Conservation (phyloP, 2,888 invertebrate genomes). For the Drosophila mayaguana region DNA sequence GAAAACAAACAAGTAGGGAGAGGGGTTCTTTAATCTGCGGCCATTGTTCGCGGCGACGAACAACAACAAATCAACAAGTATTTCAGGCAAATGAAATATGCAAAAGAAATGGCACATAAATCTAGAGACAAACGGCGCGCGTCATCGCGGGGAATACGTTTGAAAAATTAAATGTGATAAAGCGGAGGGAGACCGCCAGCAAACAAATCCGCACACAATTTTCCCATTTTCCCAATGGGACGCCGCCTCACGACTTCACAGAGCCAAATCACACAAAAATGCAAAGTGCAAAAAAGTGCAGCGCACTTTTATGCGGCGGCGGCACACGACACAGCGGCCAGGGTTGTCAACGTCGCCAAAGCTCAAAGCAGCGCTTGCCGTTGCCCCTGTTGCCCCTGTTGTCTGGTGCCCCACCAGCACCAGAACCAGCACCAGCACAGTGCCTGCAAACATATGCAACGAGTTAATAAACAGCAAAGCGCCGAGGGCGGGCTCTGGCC, state of each 20-base stretch:
- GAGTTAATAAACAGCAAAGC: conserved; percentile 76
- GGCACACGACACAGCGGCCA: conserved; percentile 27
- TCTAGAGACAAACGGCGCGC: conserved; percentile 61
- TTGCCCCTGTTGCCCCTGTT: conserved; percentile 30
- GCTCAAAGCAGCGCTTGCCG: conserved; percentile 50
- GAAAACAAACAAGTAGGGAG: background rate
- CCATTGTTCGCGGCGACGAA: conserved; percentile 15
- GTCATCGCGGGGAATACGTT: conserved; percentile 52
- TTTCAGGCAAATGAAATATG: conserved; percentile 53
- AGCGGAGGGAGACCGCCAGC: conserved; percentile 28
- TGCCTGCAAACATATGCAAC: conserved; percentile 77
- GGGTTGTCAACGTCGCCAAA: conserved; percentile 63
- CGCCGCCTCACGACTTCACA: conserved; percentile 24
- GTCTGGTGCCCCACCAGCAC: conserved; percentile 30
- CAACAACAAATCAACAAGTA: conserved; percentile 63
- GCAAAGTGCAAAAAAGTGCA: conserved; percentile 70
- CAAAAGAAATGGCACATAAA: conserved; percentile 65
- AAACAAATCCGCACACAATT: conserved; percentile 46
- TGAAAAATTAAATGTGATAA: conserved; percentile 75
- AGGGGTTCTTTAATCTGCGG: conserved; percentile 26
- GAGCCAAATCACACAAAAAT: conserved; percentile 60
- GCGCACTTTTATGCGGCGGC: conserved; percentile 57
- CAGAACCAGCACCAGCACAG: conserved; percentile 46
- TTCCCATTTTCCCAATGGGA: conserved; percentile 58
- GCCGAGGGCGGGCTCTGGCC: conserved; percentile 1